These are phyloP conservation scores for Mormyrus lacerda DNA, from an alignment of 2,113 vertebrate species.

Conservation along the genomic window DNA sequence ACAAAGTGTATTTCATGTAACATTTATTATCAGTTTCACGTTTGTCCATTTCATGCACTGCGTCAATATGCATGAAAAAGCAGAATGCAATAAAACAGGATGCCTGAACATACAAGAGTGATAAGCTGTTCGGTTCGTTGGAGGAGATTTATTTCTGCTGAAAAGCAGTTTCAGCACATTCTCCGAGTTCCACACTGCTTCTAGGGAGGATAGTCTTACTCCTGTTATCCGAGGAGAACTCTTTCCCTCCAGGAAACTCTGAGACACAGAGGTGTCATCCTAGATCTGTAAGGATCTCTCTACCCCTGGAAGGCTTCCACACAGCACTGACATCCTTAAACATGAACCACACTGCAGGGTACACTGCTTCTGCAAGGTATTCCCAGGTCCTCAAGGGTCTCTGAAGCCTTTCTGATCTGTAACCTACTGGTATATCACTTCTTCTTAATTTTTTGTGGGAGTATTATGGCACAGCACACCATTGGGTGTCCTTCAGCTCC, in stretches of 20 bases:
- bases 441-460: not conserved
- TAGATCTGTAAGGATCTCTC: not conserved
- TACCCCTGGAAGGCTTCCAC: not conserved
- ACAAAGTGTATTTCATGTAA: not conserved
- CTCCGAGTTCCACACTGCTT: not conserved
- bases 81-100: not conserved
- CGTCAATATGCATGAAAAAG: not conserved
- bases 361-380: not conserved
- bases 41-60: not conserved
- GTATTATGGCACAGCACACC: not conserved
- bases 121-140: not conserved
- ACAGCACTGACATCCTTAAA: not conserved
- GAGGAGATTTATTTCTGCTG: not conserved
- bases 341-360: not conserved
- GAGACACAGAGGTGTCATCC: not conserved
- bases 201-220: not conserved
- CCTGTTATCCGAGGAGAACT: not conserved
- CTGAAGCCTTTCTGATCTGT: not conserved
- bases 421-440: not conserved
- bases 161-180: not conserved
- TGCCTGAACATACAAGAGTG: not conserved
- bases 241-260: not conserved
- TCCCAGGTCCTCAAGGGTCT: not conserved
- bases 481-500: not conserved
- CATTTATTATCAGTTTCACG: not conserved